Base-by-base conservation (phyloP, 1,140 invertebrate genomes). In the Scaptomyza montana region DNA sequence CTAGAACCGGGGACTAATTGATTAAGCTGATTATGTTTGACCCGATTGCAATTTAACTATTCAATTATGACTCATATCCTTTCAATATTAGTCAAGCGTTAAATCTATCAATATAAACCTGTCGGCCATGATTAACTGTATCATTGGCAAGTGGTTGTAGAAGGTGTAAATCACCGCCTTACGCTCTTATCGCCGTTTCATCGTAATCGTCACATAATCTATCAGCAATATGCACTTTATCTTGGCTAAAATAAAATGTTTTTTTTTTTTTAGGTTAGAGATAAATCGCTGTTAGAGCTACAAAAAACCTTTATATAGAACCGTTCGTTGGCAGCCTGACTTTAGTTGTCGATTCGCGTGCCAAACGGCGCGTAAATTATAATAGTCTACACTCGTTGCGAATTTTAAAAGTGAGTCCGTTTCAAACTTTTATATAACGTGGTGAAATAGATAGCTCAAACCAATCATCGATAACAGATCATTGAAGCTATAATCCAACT, bases 221-320 rank as follows among this genome's bases (percentile, higher is more conserved):
- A 76, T 74, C 63, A 59, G 36, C 59, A 46, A 21, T 64, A 59
- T 61, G 43, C 19, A 47, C 73, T 56, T 74, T 84, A 89, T 87
- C 84, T 84, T 60, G 84, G 39, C 53, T 69, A 12, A 77, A 89
- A 87, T 89, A 84, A 89, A 87, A 84, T 57, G 45, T 70, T 33
- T 5, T 73, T 46, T n/a, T 71, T 72, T 30, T 74, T 46, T 74
- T 72, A 80, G 69, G 68, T 53, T 65, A 56, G 13, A 89, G 84
- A 87, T 87, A 84, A 89, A 55, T 61, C 62, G 13, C n/a, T 74
- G 51, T 62, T 77, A 74, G 59, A 74, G 64, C 43, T 46, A 46
- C 6, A 33, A 47, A 69, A 28, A 25, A 45, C 60, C 75, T 74
- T 71, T 87, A 87, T 77, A 89, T 77, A 77, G 57, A 36, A 56